These are phyloP conservation scores for Dryobotodes eremita DNA, from an alignment of 2,888 invertebrate species.

Conservation along the genomic window DNA sequence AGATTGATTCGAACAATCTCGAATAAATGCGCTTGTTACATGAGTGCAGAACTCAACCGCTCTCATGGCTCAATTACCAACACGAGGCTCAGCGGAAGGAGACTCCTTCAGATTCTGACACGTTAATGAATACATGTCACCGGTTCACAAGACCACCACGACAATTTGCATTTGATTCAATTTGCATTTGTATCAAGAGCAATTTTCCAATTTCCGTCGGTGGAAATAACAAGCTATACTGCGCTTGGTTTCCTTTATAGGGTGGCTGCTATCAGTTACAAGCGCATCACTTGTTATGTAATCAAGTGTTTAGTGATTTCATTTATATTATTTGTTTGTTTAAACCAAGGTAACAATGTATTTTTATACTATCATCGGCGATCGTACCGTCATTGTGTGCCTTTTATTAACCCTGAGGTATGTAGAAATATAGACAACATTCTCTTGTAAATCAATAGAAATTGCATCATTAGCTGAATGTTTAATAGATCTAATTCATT, in stretches of 20 bases:
- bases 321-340: slow-evolving; percentile 8
- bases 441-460: background rate
- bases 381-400: background rate
- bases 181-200: slow-evolving; percentile 53
- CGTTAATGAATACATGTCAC: slow-evolving; percentile 49
- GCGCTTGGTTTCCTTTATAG: slow-evolving; percentile 35
- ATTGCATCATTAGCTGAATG: slow-evolving; percentile 5
- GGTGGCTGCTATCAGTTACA: slow-evolving; percentile 18
- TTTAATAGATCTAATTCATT: background rate
- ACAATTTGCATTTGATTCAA: slow-evolving; percentile 58
- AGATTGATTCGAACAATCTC: slow-evolving; percentile 28
- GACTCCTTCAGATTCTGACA: slow-evolving; percentile 34
- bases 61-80: slow-evolving; percentile 21
- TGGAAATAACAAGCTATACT: slow-evolving; percentile 47
- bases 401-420: background rate
- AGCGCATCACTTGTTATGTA: slow-evolving; percentile 24
- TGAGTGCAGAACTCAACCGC: slow-evolving; percentile 14
- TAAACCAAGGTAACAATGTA: background rate
- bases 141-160: slow-evolving; percentile 35
- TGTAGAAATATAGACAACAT: background rate
- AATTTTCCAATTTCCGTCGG: slow-evolving; percentile 52
- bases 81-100: slow-evolving; percentile 14
- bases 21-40: slow-evolving; percentile 5
- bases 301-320: slow-evolving; percentile 14
- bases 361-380: background rate